Evolutionary conservation across 2,113 vertebrate genomes (phyloP).

Genomic region (Lophotis ruficrista): DNA sequence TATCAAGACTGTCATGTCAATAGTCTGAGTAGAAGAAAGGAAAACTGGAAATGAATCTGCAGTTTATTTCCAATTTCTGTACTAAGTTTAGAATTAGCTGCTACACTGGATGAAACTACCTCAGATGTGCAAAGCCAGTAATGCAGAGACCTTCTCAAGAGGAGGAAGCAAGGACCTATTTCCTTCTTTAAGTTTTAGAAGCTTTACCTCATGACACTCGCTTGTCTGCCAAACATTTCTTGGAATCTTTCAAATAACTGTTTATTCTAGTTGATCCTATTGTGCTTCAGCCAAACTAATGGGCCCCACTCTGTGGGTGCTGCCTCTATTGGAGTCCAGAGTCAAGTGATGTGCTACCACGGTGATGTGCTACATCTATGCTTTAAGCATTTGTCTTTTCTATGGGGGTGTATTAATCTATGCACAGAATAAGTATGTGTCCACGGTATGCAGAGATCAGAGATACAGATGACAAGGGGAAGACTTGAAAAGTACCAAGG

Average conservation of each 20-base stretch:
- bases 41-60: constrained; percentile 16
- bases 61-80: background rate
- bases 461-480: background rate
- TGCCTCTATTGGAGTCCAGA: background rate
- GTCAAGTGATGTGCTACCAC: background rate
- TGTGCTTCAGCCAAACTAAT: background rate
- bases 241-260: background rate
- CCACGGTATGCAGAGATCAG: background rate
- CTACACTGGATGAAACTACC: constrained; percentile 18
- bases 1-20: background rate
- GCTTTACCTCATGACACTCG: background rate
- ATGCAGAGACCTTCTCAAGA: constrained; percentile 12
- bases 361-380: background rate
- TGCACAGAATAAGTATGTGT: background rate
- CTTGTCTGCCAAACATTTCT: constrained; percentile 30
- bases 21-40: background rate
- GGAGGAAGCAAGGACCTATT: background rate
- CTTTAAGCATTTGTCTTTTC: background rate
- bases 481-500: background rate
- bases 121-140: constrained; percentile 21
- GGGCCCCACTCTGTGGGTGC: background rate
- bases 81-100: constrained; percentile 25
- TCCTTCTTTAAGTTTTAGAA: constrained; percentile 41
- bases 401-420: too few species aligned
- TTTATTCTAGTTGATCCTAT: background rate